Percentiles rank a stretch among this genome's conserved stretches.
Evolutionary conservation across 2,113 vertebrate genomes (phyloP).

Genomic region (Sprattus sprattus): DNA sequence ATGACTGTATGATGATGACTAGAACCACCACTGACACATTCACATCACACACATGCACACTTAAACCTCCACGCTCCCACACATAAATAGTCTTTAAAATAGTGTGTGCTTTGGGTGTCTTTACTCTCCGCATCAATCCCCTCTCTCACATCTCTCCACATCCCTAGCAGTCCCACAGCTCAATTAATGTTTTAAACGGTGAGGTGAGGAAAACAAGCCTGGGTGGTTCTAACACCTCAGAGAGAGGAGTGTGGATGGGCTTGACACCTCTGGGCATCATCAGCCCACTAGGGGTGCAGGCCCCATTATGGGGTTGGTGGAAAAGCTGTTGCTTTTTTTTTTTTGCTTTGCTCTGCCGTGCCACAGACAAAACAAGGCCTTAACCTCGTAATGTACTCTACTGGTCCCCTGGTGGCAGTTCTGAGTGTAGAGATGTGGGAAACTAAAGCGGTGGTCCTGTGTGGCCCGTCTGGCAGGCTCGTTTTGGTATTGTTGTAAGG

Average conservation of each 20-base stretch:
- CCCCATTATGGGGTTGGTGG: slow-evolving; percentile 52
- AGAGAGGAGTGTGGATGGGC: slow-evolving; percentile 22
- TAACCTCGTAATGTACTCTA: slow-evolving; percentile 79
- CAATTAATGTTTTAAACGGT: slow-evolving; percentile 72
- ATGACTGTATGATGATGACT: not conserved
- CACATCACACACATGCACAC: not conserved
- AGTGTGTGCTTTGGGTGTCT: slow-evolving; percentile 58
- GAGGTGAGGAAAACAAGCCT: slow-evolving; percentile 62
- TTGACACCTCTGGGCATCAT: slow-evolving; percentile 67
- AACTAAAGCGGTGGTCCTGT: slow-evolving; percentile 62
- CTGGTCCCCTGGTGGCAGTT: slow-evolving; percentile 70
- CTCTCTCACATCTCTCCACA: slow-evolving; percentile 59
- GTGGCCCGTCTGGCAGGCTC: not conserved
- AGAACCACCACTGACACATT: not conserved
- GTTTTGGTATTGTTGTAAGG: not conserved
- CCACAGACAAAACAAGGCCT: slow-evolving; percentile 80
- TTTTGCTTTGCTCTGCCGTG: slow-evolving; percentile 41
- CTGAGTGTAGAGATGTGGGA: slow-evolving; percentile 69
- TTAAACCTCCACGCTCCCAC: slow-evolving; percentile 15
- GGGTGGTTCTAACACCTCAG: slow-evolving; percentile 61
- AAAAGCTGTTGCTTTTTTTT: slow-evolving; percentile 43
- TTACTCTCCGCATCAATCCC: slow-evolving; percentile 54
- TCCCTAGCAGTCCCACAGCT: slow-evolving; percentile 65
- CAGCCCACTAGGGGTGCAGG: slow-evolving; percentile 62
- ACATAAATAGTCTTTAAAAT: not conserved